A percentile compares a stretch with the other conserved stretches of the same genome.
Conservation (phyloP, 2,113 vertebrate species). For the Eurypyga helias region DNA sequence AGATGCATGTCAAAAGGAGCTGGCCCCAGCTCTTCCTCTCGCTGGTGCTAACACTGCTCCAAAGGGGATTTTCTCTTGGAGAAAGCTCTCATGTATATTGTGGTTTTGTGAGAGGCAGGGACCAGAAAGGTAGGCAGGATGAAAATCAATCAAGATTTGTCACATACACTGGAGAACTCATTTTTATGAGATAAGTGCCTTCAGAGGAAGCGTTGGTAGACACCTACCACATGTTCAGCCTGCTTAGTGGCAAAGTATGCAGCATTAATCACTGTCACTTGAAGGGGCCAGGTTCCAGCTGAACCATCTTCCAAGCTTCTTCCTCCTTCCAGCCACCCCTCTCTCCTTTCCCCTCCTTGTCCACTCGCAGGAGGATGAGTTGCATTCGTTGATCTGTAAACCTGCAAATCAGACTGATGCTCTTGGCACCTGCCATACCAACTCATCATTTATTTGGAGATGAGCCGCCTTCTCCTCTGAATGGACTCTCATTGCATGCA, state of each 20-base stretch:
- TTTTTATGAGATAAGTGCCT: slow-evolving; percentile 45
- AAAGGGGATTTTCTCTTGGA: background rate
- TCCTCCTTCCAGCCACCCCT: background rate
- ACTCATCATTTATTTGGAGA: background rate
- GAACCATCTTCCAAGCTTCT: background rate
- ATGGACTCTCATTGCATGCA: background rate
- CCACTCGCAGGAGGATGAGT: background rate
- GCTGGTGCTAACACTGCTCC: accelerated
- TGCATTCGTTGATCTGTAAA: background rate
- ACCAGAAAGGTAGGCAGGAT: slow-evolving; percentile 9
- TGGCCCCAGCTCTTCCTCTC: background rate
- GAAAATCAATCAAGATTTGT: slow-evolving; percentile 52
- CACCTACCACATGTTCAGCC: slow-evolving; percentile 31
- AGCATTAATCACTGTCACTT: slow-evolving; percentile 38
- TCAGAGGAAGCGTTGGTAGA: background rate
- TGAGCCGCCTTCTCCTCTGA: accelerated
- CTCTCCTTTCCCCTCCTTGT: background rate
- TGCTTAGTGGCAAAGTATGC: slow-evolving; percentile 1
- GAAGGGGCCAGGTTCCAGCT: background rate
- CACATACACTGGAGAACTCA: background rate
- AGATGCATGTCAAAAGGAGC: background rate
- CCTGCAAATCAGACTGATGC: background rate
- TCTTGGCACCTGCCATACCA: background rate
- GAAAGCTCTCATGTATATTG: background rate
- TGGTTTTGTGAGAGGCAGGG: background rate